These are phyloP conservation scores for Wasmannia auropunctata DNA, from an alignment of 1,140 invertebrate genomes.

Conservation along the genomic window DNA sequence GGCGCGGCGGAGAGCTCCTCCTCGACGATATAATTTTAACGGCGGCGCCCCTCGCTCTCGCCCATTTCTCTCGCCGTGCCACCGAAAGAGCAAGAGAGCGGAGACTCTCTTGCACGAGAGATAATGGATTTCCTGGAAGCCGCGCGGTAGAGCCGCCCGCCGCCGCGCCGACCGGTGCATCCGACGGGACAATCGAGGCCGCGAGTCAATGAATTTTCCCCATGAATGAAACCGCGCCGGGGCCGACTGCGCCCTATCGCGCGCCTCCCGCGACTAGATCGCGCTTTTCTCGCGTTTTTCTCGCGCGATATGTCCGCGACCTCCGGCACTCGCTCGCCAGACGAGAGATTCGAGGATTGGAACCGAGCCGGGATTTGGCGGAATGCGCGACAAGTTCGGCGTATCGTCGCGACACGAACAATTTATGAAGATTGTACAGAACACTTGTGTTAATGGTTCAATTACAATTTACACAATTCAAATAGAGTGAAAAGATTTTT, in stretches of 20 bases:
- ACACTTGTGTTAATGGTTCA: background rate
- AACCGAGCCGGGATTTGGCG: background rate
- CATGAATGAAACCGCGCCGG: slow-evolving; percentile 69
- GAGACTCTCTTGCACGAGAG: slow-evolving; percentile 10
- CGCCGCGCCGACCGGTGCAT: slow-evolving; percentile 24
- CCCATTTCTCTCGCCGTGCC: slow-evolving; percentile 31
- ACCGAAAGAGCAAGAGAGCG: background rate
- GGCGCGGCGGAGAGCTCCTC: slow-evolving; percentile 13
- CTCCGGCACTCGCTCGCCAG: background rate
- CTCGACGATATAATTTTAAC: slow-evolving; percentile 59
- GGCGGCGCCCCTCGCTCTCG: slow-evolving; percentile 19
- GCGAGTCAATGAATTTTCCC: slow-evolving; percentile 74
- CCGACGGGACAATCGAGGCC: slow-evolving; percentile 45
- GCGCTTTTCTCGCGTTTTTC: background rate
- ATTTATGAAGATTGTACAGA: background rate
- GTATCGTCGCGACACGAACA: background rate
- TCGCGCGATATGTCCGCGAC: background rate
- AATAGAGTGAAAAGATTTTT: background rate
- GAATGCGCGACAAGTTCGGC: background rate
- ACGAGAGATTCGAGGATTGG: background rate
- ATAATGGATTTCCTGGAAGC: slow-evolving; percentile 61
- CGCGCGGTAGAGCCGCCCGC: background rate
- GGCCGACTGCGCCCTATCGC: slow-evolving; percentile 14
- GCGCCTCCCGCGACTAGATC: background rate
- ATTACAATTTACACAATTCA: background rate